Conservation (phyloP, 1,140 invertebrate species). For the Drosophila biarmipes region DNA sequence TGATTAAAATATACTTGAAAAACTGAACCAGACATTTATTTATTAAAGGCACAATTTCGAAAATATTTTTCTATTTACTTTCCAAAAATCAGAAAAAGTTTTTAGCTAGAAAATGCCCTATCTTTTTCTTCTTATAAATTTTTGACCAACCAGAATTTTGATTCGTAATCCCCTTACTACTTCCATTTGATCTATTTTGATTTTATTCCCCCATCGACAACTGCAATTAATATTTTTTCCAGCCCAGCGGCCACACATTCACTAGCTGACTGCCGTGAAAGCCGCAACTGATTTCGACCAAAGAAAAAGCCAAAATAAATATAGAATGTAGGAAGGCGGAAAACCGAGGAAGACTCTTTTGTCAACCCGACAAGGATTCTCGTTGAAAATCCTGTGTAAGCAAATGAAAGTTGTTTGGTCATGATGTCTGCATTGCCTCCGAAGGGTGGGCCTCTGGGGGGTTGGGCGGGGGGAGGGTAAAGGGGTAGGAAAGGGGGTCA, state of each 20-base stretch:
- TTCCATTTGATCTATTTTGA: background rate
- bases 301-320: constrained; percentile 24
- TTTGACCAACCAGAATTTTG: background rate
- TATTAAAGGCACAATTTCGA: too few species aligned
- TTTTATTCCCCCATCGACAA: background rate
- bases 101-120: too few species aligned
- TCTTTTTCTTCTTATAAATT: background rate
- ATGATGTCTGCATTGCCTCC: constrained; percentile 49
- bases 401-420: constrained; percentile 56
- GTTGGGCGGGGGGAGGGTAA: background rate
- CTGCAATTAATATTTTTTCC: constrained; percentile 5
- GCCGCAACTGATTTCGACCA: constrained; percentile 12
- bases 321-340: constrained; percentile 11
- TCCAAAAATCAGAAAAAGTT: too few species aligned
- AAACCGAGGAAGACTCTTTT: constrained; percentile 24
- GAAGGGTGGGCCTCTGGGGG: constrained; percentile 1
- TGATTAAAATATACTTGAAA: too few species aligned
- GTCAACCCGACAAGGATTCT: constrained; percentile 32
- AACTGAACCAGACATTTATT: too few species aligned
- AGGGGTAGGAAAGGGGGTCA: constrained; percentile 3
- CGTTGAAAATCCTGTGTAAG: constrained; percentile 33
- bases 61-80: too few species aligned
- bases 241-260: background rate
- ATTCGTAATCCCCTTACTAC: background rate
- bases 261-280: constrained; percentile 6